These are phyloP conservation scores for Heteropelma amictum DNA, from an alignment of 2,888 invertebrate species.

Conservation along the genomic window DNA sequence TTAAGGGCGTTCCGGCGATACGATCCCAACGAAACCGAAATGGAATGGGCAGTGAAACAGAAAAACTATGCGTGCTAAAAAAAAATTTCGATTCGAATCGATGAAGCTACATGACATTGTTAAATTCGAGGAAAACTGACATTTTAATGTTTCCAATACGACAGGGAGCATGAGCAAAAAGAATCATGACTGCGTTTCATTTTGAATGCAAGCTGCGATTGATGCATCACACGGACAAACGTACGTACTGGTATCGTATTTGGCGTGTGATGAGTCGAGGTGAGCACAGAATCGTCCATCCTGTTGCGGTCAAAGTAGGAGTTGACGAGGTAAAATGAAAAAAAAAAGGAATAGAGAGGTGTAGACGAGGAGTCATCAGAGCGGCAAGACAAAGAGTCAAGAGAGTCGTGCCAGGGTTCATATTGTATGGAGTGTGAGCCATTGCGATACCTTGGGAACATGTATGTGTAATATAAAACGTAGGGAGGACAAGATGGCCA, in stretches of 20 bases:
- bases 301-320: constrained; percentile 45
- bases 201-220: background rate
- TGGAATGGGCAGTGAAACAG: too few relatives aligned
- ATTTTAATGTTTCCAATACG: background rate
- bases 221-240: background rate
- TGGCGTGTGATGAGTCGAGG: constrained; percentile 13
- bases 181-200: background rate
- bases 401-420: constrained; percentile 54
- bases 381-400: constrained; percentile 71
- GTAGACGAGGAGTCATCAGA: constrained; percentile 61
- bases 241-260: background rate
- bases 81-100: too few relatives aligned
- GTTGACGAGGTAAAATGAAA: constrained; percentile 48
- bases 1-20: too few relatives aligned
- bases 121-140: background rate
- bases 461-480: constrained; percentile 9
- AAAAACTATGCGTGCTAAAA: too few relatives aligned
- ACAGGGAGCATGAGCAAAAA: background rate
- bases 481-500: constrained; percentile 60
- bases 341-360: constrained; percentile 41
- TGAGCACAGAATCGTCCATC: constrained; percentile 38
- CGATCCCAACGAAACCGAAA: too few relatives aligned
- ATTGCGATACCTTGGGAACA: constrained; percentile 43
- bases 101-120: too few relatives aligned
- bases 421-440: constrained; percentile 53